phyloP scores from a whole-genome alignment of 2,797 vertebrate genomes.

The Graptemys geographica region DNA sequence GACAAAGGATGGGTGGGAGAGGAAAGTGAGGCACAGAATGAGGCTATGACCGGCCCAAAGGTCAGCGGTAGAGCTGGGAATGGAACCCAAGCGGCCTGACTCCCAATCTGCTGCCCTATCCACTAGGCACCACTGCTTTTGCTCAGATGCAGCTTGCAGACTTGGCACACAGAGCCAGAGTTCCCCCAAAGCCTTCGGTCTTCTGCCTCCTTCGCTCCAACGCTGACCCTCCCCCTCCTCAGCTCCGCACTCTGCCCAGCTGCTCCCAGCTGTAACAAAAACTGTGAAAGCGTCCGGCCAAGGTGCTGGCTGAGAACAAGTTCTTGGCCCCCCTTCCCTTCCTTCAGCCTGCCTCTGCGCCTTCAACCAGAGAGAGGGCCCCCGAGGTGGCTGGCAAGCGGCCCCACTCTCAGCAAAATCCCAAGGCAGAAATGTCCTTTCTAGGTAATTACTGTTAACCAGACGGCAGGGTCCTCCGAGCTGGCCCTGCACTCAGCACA shows the following conservation, averaged over 20 bases:
- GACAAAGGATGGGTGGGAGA: not conserved
- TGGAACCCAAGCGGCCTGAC: not conserved
- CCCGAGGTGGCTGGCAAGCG: not conserved
- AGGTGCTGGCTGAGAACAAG: not conserved
- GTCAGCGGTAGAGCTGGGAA: not conserved
- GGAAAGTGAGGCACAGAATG: not conserved
- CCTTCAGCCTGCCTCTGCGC: too few relatives aligned
- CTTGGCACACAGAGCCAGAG: not conserved
- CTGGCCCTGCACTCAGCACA: conserved; percentile 6
- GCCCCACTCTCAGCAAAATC: not conserved
- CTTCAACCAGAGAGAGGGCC: not conserved
- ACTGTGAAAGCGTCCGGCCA: not conserved
- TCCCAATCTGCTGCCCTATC: not conserved
- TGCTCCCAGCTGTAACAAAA: not conserved
- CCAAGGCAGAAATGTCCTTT: conserved; percentile 41
- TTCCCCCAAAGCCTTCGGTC: not conserved
- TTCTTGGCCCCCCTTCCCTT: not conserved
- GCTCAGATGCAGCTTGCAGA: not conserved
- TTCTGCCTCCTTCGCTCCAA: not conserved
- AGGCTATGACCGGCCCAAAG: not conserved
- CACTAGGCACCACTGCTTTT: not conserved
- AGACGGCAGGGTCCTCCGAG: conserved; percentile 12
- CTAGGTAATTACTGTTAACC: conserved; percentile 35
- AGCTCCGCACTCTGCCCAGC: not conserved
- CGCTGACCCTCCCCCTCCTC: not conserved